phyloP scores from a whole-genome alignment of 1,140 invertebrate species.

The Elysia chlorotica region DNA sequence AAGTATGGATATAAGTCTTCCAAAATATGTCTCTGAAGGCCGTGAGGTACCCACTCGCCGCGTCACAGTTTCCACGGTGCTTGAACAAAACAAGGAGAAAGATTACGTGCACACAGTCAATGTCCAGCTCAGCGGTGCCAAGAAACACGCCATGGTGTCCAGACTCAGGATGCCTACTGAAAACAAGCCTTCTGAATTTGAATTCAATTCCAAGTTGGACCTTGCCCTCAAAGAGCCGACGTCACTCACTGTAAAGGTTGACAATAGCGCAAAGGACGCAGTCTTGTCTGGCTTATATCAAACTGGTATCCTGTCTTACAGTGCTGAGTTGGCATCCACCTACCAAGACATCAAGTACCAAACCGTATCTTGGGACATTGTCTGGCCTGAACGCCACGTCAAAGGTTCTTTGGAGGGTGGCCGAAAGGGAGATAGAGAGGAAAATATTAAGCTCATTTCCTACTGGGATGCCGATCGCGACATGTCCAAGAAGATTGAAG shows the following conservation, averaged over 20 bases:
- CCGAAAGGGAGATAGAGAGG: background rate
- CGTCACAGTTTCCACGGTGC: background rate
- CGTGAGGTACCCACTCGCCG: background rate
- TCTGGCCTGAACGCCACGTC: conserved; percentile 11
- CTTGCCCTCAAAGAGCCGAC: background rate
- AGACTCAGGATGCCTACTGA: conserved; percentile 15
- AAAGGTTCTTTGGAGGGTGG: conserved; percentile 12
- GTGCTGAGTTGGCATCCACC: too few species aligned
- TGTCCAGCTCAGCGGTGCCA: background rate
- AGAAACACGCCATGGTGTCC: background rate
- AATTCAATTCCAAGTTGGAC: conserved; percentile 10
- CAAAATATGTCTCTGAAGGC: background rate
- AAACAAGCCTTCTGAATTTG: too few species aligned
- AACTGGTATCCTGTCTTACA: too few species aligned
- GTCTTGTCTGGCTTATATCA: too few species aligned
- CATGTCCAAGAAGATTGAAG: conserved; percentile 9
- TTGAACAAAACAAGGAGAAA: conserved; percentile 1
- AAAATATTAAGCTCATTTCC: background rate
- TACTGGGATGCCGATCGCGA: conserved; percentile 24
- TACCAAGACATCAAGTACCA: too few species aligned
- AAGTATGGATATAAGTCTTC: conserved; percentile 2
- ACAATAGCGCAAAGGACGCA: too few species aligned
- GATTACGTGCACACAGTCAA: conserved; percentile 13
- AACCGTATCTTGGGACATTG: background rate
- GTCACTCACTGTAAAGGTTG: background rate